Conservation (phyloP, 2,888 invertebrate species). For the Lobophora halterata region DNA sequence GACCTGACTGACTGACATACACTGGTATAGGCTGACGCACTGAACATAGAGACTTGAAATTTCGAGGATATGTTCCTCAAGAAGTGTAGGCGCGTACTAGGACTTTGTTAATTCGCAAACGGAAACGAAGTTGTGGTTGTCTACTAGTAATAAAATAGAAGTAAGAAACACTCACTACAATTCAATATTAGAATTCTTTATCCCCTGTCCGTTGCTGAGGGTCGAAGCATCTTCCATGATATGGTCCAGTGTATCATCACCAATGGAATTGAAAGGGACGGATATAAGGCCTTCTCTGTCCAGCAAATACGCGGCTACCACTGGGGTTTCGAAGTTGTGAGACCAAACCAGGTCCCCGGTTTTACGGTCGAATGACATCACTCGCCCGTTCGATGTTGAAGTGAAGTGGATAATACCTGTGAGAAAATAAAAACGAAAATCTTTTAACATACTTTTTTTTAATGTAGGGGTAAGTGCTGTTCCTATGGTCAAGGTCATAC, state of each 20-base stretch:
- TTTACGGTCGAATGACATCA: constrained; percentile 91
- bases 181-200: constrained; percentile 81
- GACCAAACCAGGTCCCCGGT: constrained; percentile 94
- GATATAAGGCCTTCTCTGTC: constrained; percentile 89
- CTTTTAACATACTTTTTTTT: too few relatives aligned
- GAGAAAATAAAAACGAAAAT: too few relatives aligned
- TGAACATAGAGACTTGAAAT: too few relatives aligned
- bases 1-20: too few relatives aligned
- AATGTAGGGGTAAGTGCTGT: too few relatives aligned
- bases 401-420: constrained; percentile 93
- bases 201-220: constrained; percentile 79
- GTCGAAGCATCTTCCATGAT: constrained; percentile 82
- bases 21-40: too few relatives aligned
- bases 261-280: constrained; percentile 94
- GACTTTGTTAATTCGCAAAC: too few relatives aligned
- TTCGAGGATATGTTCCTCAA: too few relatives aligned
- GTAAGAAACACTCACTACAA: constrained; percentile 74
- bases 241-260: constrained; percentile 90
- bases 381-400: constrained; percentile 92
- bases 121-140: too few relatives aligned
- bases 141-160: too few relatives aligned
- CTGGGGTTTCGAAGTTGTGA: constrained; percentile 91
- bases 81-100: too few relatives aligned
- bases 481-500: too few relatives aligned
- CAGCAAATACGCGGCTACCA: constrained; percentile 92